Evolutionary conservation across 2,797 vertebrate genomes (phyloP).

Genomic region (Lepilemur ruficaudatus): DNA sequence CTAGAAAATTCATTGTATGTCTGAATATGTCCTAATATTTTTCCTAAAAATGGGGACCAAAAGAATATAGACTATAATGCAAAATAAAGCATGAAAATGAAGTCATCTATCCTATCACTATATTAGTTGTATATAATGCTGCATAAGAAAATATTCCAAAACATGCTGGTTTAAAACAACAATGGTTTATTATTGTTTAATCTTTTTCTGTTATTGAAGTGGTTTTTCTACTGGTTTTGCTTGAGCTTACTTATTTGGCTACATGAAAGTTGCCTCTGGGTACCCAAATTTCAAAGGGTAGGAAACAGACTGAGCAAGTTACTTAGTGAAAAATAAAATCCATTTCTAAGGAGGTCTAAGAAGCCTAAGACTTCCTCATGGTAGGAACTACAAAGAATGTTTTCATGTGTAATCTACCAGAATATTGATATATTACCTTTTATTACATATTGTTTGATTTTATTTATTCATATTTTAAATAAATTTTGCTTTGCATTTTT

Average conservation of each 20-base stretch:
- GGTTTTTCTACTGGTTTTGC: background rate
- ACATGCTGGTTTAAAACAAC: background rate
- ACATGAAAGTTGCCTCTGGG: background rate
- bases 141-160: background rate
- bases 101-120: background rate
- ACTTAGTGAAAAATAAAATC: background rate
- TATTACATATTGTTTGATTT: background rate
- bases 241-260: background rate
- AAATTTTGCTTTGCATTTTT: background rate
- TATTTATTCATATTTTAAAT: background rate
- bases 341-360: background rate
- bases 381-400: background rate
- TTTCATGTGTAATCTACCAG: background rate
- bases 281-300: background rate
- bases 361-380: background rate
- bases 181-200: background rate
- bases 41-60: background rate
- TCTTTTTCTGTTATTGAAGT: background rate
- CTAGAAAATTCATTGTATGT: background rate
- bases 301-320: background rate
- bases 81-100: no score
- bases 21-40: background rate
- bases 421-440: background rate
- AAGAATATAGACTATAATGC: background rate
- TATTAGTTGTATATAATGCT: background rate